Evolutionary conservation across 2,113 vertebrate species (phyloP), one percentile per base, ranked within the genome.

Genomic region (Albula goreensis): DNA sequence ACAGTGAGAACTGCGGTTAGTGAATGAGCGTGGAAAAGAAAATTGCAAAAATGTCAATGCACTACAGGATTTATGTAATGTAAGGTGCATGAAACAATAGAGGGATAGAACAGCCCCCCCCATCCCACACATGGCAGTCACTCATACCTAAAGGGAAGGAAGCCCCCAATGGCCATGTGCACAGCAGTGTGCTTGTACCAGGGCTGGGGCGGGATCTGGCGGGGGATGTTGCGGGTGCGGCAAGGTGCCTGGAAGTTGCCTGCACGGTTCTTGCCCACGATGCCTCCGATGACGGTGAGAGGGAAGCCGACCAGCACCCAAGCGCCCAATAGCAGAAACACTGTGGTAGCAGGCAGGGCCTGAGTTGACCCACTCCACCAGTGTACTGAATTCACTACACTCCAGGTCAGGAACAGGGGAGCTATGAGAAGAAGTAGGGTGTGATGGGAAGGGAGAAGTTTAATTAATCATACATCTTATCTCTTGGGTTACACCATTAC

Each of bases 321-420:
- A 4, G 97, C 96, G 0, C 95, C 96, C 82, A 98, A 94, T 80
- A 98, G 93, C 82, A 98, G 95, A 25, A 98, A 93, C 90, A 98
- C 96, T 0, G 97, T 98, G 88, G 96, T 96, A 83, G 95, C 97
- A 0, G 97, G 97, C 80, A 98, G 93, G 50, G 97, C 97, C 93
- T 98, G 97, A 0, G 97, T 98, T 0, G 97, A 98, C 50, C 97
- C 97, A 48, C 97, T 97, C 91, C 95, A 97, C 97, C 97, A 98
- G 82, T 98, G 97, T 56, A 98, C 94, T 0, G 97, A 97, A 91
- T 98, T 98, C 57, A 98, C 97, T 9, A 98, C 94, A 9, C 97
- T 98, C 97, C 97, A 98, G 0, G 97, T 98, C 86, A 98, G 86
- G 92, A 98, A 98, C 85, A 98, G 96, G 19, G 97, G 97, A n/a